phyloP scores from a whole-genome alignment of 2,113 vertebrate species.

The Ochotona princeps region DNA sequence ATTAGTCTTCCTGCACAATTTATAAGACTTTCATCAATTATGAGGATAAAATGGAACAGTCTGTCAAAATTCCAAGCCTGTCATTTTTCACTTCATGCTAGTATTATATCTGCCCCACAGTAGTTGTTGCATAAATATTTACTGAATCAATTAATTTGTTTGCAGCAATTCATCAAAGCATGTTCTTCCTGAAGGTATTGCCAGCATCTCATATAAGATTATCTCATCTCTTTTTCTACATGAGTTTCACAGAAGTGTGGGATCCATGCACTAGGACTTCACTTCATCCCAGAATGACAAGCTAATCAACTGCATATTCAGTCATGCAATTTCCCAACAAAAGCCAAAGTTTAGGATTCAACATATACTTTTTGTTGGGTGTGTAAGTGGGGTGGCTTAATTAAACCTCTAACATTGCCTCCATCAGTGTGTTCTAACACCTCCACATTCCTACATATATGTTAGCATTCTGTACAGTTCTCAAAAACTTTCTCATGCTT shows the following conservation, averaged over 20 bases:
- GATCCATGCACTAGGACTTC: background rate
- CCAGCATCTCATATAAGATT: background rate
- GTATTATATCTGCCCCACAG: background rate
- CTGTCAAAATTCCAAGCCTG: background rate
- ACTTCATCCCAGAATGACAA: background rate
- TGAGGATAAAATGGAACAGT: background rate
- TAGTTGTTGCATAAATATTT: background rate
- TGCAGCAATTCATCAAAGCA: background rate
- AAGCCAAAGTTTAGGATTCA: background rate
- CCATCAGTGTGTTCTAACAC: background rate
- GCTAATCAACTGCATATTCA: background rate
- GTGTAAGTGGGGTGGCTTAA: background rate
- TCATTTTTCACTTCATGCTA: background rate
- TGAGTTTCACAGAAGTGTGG: background rate
- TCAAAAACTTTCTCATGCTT: background rate
- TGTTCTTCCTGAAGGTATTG: background rate
- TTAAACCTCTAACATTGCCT: background rate
- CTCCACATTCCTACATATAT: background rate
- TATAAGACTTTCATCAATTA: slow-evolving; percentile 15
- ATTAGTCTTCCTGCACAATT: background rate
- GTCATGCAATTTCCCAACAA: background rate
- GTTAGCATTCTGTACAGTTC: background rate
- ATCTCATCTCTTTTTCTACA: background rate
- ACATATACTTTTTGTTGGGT: too few species aligned
- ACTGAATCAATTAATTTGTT: background rate